Evolutionary conservation across 2,888 invertebrate species (phyloP).

Genomic region (Drosophila maculinotata): DNA sequence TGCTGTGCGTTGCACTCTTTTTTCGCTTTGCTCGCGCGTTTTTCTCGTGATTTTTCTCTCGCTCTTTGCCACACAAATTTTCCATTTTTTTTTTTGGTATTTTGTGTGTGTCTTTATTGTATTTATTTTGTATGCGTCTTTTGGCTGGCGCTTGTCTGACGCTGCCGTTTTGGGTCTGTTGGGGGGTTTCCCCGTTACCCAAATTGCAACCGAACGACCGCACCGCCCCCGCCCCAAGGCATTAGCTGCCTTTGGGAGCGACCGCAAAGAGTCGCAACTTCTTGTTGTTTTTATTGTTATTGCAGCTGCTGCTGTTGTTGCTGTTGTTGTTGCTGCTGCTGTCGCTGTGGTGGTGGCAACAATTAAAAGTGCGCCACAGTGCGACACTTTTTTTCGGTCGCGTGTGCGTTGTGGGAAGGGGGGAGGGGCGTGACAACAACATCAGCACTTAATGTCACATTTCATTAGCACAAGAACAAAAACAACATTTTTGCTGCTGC

Average conservation of each 20-base stretch:
- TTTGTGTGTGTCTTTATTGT: conserved; percentile 37
- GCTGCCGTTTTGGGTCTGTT: conserved; percentile 1
- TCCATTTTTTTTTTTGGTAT: conserved; percentile 2
- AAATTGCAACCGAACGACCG: conserved; percentile 1
- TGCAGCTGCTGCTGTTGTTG: conserved; percentile 18
- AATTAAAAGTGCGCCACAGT: conserved; percentile 74
- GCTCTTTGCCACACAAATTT: conserved; percentile 5
- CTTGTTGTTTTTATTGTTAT: conserved; percentile 34
- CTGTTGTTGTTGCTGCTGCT: conserved; percentile 21
- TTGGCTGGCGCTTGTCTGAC: conserved; percentile 71
- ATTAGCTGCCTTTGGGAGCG: conserved; percentile 33
- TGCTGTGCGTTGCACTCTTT: conserved; percentile 21
- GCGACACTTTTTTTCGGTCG: conserved; percentile 51
- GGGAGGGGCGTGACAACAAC: conserved; percentile 34
- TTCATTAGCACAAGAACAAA: conserved; percentile 56
- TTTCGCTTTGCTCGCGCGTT: conserved; percentile 34
- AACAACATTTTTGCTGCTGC: conserved; percentile 22
- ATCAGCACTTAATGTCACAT: conserved; percentile 76
- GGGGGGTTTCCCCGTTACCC: conserved; percentile 21
- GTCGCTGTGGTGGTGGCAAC: conserved; percentile 53
- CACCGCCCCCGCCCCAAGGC: conserved; percentile 1
- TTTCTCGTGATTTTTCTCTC: conserved; percentile 35
- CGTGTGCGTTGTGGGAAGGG: conserved; percentile 5
- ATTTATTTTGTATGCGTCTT: conserved; percentile 70
- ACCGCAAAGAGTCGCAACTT: conserved; percentile 48